These are phyloP conservation scores for Corapipo altera DNA, from an alignment of 2,113 vertebrate genomes.

Conservation along the genomic window DNA sequence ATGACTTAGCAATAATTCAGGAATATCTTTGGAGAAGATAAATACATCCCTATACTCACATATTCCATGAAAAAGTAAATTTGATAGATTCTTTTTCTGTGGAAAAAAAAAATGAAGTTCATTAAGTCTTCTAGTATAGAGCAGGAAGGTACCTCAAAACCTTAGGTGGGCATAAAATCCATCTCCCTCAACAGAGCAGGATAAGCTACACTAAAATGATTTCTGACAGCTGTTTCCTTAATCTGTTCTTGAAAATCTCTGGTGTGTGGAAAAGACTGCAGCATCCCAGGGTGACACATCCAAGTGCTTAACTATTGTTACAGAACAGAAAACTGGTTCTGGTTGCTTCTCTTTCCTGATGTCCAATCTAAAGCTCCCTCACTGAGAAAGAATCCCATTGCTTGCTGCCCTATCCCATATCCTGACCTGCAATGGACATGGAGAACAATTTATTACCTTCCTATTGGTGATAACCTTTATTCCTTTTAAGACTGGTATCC, in stretches of 20 bases:
- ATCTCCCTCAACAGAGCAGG: neutral
- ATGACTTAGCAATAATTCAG: neutral
- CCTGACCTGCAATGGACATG: neutral
- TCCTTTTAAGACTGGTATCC: neutral
- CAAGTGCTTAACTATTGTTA: slow-evolving; percentile 2
- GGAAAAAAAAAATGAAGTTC: neutral
- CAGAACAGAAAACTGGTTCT: neutral
- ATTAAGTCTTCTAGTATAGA: neutral
- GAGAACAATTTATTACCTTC: neutral
- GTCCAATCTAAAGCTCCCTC: neutral
- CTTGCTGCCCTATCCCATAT: neutral
- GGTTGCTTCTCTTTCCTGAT: neutral
- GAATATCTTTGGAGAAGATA: neutral
- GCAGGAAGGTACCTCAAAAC: neutral
- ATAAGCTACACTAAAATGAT: neutral
- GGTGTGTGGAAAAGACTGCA: neutral
- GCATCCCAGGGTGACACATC: neutral
- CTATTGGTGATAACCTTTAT: neutral
- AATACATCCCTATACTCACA: neutral
- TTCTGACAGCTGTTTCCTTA: slow-evolving; percentile 35
- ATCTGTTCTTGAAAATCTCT: neutral
- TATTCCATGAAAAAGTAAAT: neutral
- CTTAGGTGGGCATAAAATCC: neutral
- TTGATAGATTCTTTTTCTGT: neutral
- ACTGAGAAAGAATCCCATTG: neutral